Evolutionary conservation across 1,140 invertebrate species (phyloP).

Genomic region (Anthonomus grandis): DNA sequence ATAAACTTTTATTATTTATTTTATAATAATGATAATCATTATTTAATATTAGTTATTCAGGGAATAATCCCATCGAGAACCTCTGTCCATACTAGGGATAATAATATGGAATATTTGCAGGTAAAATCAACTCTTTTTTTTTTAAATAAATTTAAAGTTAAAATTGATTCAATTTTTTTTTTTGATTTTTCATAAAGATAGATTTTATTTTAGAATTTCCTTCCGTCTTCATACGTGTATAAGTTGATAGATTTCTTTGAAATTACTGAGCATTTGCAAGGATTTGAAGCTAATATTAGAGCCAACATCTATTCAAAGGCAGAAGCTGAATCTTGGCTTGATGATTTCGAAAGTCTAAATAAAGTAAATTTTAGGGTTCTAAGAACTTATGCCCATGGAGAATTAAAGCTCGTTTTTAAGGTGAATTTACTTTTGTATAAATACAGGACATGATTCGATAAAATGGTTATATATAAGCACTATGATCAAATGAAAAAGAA

Average conservation of each 20-base stretch:
- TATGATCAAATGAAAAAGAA: too few species aligned
- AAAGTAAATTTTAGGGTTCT: slow-evolving; percentile 9
- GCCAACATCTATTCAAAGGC: background rate
- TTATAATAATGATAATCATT: too few species aligned
- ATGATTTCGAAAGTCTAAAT: slow-evolving; percentile 9
- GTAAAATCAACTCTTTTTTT: background rate
- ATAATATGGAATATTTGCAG: slow-evolving; percentile 6
- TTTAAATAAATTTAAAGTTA: background rate
- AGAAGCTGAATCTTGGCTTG: slow-evolving; percentile 1
- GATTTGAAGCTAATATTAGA: slow-evolving; percentile 3
- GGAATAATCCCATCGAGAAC: too few species aligned
- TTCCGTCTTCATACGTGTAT: slow-evolving; percentile 1
- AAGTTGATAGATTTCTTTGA: slow-evolving; percentile 1
- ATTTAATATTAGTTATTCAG: too few species aligned
- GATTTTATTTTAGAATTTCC: background rate
- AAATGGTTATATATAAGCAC: too few species aligned
- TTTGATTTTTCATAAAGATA: background rate
- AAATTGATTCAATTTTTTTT: background rate
- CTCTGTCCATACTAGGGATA: too few species aligned
- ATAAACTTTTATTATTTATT: too few species aligned
- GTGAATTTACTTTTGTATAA: background rate
- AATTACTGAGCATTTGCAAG: background rate
- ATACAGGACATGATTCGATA: too few species aligned
- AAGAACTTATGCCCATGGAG: slow-evolving; percentile 1
- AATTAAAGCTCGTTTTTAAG: slow-evolving; percentile 12